Conservation (phyloP, 2,888 invertebrate species). For the Cabera pusaria region DNA sequence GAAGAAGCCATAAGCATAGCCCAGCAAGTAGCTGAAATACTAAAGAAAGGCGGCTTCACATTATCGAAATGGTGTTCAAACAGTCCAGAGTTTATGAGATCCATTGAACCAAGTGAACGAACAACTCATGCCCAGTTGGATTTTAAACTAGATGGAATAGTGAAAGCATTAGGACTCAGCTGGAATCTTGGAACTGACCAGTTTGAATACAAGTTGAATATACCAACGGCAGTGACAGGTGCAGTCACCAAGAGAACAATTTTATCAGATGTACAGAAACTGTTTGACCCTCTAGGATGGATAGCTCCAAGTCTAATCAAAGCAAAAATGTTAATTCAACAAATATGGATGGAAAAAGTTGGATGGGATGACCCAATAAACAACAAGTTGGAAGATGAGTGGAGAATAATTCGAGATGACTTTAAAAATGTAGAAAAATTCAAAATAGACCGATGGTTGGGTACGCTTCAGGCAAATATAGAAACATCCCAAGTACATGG, state of each 20-base stretch:
- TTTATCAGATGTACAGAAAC: constrained; percentile 24
- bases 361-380: constrained; percentile 32
- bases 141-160: constrained; percentile 24
- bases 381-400: constrained; percentile 9
- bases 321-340: constrained; percentile 30
- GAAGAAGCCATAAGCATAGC: constrained; percentile 10
- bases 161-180: constrained; percentile 32
- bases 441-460: constrained; percentile 17
- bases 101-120: not conserved
- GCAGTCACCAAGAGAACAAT: constrained; percentile 29
- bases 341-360: constrained; percentile 29
- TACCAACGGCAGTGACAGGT: constrained; percentile 19
- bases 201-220: constrained; percentile 27
- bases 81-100: constrained; percentile 1
- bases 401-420: constrained; percentile 25
- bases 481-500: constrained; percentile 14
- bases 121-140: constrained; percentile 8
- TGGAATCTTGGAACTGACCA: constrained; percentile 26
- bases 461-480: not conserved
- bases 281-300: constrained; percentile 34
- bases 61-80: constrained; percentile 25
- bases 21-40: constrained; percentile 8
- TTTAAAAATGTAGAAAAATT: constrained; percentile 7
- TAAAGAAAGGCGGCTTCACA: constrained; percentile 18
- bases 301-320: constrained; percentile 23